Percentiles rank a stretch among this genome's conserved stretches.
These are phyloP conservation scores for Pelusios castaneus DNA, from an alignment of 2,113 vertebrate species.

Conservation along the genomic window DNA sequence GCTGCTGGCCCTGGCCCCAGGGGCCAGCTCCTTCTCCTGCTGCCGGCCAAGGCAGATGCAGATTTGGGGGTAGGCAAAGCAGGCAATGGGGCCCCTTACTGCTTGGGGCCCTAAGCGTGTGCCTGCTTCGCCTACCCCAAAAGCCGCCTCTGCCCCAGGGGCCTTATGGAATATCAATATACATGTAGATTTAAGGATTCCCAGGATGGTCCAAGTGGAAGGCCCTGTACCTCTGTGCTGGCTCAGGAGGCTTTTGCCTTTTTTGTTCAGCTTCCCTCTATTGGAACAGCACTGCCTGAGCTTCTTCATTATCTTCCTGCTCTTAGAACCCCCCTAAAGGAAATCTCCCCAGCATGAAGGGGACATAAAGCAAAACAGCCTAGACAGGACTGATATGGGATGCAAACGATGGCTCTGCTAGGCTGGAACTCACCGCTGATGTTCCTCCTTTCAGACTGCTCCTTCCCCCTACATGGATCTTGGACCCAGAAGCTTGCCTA, in stretches of 20 bases:
- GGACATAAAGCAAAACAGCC: background rate
- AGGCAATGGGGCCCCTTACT: too few species aligned
- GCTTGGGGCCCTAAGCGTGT: too few species aligned
- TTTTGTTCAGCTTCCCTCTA: background rate
- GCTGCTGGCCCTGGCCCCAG: too few species aligned
- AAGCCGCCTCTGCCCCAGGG: too few species aligned
- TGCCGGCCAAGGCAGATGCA: too few species aligned
- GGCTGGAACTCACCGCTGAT: background rate
- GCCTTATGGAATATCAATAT: background rate
- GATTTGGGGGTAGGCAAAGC: too few species aligned
- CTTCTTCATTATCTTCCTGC: background rate
- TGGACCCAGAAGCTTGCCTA: background rate
- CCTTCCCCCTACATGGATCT: background rate
- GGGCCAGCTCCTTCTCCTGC: too few species aligned
- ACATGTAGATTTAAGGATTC: background rate
- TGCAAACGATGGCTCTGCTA: background rate
- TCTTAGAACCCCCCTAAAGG: rapidly evolving
- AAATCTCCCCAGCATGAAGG: rapidly evolving
- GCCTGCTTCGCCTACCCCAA: too few species aligned
- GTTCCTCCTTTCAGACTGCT: background rate
- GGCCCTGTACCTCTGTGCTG: background rate
- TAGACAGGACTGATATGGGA: rapidly evolving
- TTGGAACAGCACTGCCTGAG: background rate
- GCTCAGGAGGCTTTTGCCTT: background rate
- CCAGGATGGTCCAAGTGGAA: background rate